A percentile compares a stretch with the other conserved stretches of the same genome.
Evolutionary conservation across 2,888 invertebrate species (phyloP).

Genomic region (Melikaiella ostensackeni): DNA sequence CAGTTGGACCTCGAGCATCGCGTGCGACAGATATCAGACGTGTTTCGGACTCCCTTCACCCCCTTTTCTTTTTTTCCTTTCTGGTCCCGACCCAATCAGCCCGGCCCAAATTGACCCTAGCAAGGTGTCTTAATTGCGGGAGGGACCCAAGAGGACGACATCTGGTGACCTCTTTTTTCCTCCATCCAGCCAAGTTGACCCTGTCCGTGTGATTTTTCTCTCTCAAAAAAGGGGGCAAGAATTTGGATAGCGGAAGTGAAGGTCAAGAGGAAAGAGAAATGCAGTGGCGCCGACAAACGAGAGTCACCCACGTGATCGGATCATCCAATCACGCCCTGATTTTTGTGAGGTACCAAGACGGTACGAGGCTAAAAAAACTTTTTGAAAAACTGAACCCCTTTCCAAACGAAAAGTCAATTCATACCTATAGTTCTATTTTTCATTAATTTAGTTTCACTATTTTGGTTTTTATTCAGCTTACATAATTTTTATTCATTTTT

Average conservation of each 20-base stretch:
- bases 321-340: conserved; percentile 73
- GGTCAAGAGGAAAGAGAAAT: conserved; percentile 59
- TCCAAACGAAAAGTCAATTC: too few species aligned
- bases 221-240: conserved; percentile 21
- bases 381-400: too few species aligned
- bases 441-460: too few species aligned
- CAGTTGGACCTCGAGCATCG: conserved; percentile 69
- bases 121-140: not conserved
- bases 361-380: conserved; percentile 62
- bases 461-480: too few species aligned
- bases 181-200: not conserved
- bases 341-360: conserved; percentile 75
- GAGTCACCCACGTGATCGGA: conserved; percentile 74
- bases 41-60: conserved; percentile 48
- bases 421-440: too few species aligned
- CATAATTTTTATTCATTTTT: not conserved
- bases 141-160: not conserved
- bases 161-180: not conserved
- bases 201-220: not conserved
- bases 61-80: too few species aligned
- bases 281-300: conserved; percentile 75
- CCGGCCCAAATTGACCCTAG: conserved; percentile 8
- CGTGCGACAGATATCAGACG: conserved; percentile 64
- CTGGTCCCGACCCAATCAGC: conserved; percentile 7
- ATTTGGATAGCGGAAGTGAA: conserved; percentile 34